Base-by-base conservation (phyloP, 1,140 invertebrate species). In the Colletes gigas region DNA sequence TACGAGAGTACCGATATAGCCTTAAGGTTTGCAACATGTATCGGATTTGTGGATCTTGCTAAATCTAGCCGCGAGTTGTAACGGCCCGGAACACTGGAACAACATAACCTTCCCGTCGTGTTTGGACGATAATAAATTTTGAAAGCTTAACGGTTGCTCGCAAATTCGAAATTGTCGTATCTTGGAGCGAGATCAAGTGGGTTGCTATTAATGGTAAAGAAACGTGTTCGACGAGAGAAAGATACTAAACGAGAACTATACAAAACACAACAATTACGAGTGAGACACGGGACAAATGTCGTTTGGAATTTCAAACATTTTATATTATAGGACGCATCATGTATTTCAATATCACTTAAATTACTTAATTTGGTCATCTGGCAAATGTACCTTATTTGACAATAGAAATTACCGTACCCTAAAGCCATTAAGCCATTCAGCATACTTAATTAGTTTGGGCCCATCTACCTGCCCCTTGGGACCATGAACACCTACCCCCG, bases 51-150 rank as follows among this genome's bases (percentile, higher is more conserved):
- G n/a, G n/a, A 41, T 55, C 62, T 55, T 15, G n/a, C 44, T 54
- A 75, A 47, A 74, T 54, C 39, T 12, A 30, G 17, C 17, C 57
- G 4, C 21, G 21, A 21, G 14, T 14, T 12, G n/a, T 7, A 44
- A 59, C 69, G 12, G 17, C 60, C 1, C 17, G 15, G 4, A 67
- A 50, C 44, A n/a, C 12, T 67, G 10, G 6, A 41, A 19, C 50
- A 75, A 39, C 30, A 15, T 66, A 66, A 66, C 62, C 12, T 74
- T 54, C 62, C n/a, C 8, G 30, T 19, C n/a, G n/a, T 75, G 73
- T 75, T 75, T 75, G 65, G 10, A 55, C 14, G 50, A 55, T 75
- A 66, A 75, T 75, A 75, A 77, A 69, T 77, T 30, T 50, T 69
- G 65, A 68, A 77, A 68, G 55, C 59, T 57, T 77, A 68, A 69